phyloP scores from a whole-genome alignment of 2,797 vertebrate species.

The Buceros bicornis region DNA sequence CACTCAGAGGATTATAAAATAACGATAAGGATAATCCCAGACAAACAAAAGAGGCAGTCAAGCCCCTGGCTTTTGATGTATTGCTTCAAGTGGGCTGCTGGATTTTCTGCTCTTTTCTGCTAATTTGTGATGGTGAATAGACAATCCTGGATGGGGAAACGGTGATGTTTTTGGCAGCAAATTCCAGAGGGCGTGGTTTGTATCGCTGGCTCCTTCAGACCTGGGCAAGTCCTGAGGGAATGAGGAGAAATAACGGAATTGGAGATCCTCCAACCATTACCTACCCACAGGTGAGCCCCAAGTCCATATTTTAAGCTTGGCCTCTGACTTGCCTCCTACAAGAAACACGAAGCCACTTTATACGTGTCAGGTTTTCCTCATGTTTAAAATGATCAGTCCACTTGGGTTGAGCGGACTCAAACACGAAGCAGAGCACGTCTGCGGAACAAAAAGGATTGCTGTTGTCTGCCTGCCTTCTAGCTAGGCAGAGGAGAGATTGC shows the following conservation, averaged over 20 bases:
- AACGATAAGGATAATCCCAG: conserved; percentile 5
- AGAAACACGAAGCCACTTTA: not conserved
- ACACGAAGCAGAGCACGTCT: rapidly evolving
- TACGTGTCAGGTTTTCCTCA: not conserved
- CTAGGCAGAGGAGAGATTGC: not conserved
- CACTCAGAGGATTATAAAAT: conserved; percentile 19
- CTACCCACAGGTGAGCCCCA: not conserved
- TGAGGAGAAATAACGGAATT: not conserved
- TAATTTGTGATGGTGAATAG: not conserved
- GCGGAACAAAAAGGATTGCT: not conserved
- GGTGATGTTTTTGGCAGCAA: rapidly evolving
- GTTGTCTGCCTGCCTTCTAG: not conserved
- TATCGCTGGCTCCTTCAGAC: not conserved
- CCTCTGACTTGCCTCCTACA: not conserved
- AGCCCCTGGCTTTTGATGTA: not conserved
- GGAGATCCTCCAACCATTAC: rapidly evolving
- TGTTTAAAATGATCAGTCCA: not conserved
- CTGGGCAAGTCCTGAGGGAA: not conserved
- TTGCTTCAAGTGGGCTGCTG: not conserved
- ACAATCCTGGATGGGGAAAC: not conserved
- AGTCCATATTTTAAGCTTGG: not conserved
- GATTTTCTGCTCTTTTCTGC: not conserved
- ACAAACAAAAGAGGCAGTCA: not conserved
- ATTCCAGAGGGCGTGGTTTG: not conserved
- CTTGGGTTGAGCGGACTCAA: not conserved